Base-by-base conservation (phyloP, 2,797 vertebrate genomes). In the Sebastes ruberrimus region DNA sequence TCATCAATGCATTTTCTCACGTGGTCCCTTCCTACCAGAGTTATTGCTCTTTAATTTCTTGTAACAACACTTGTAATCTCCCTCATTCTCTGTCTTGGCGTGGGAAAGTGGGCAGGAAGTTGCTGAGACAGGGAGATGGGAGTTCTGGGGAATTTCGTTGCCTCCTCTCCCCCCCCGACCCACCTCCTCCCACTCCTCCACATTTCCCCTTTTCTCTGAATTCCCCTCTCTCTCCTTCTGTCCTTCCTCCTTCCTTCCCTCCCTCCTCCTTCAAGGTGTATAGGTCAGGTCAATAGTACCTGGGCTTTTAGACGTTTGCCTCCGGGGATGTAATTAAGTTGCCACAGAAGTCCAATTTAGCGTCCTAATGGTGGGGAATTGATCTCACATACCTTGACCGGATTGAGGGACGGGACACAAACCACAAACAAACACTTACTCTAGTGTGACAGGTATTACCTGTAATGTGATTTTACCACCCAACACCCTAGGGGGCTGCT, bases 81-180 rank as follows among this genome's bases (percentile, higher is more conserved):
- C 28, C 49, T 42, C 59, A 6, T 78, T 81, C 75, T 61, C 53
- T 72, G 67, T 82, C 18, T 78, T 3, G 59, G 74, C 88, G 86
- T 94, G 92, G 88, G 92, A 93, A 93, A 84, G 62, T 74, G 71
- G 88, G 89, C 92, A 93, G 92, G 91, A 94, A 93, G 91, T 90
- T 66, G 46, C 23, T 86, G 84, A 93, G 89, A 92, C 90, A 4
- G n/a, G 64, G 79, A 80, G 80, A 82, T 82, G 42, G 82, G 86
- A 85, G 83, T 92, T 83, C 74, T 89, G 81, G 86, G 80, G 81
- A 88, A 78, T 90, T 84, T 78, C 0, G 56, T 86, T 35, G 33
- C 33, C 33, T 35, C 10, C 33, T 4, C 4, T 80, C 67, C 49
- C 14, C 11, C 20, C 25, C 13, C 0, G 5, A 2, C 5, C 2